Evolutionary conservation across 2,888 invertebrate genomes (phyloP), one percentile per base, ranked within the genome.

Genomic region (Himalopsyche anomala): DNA sequence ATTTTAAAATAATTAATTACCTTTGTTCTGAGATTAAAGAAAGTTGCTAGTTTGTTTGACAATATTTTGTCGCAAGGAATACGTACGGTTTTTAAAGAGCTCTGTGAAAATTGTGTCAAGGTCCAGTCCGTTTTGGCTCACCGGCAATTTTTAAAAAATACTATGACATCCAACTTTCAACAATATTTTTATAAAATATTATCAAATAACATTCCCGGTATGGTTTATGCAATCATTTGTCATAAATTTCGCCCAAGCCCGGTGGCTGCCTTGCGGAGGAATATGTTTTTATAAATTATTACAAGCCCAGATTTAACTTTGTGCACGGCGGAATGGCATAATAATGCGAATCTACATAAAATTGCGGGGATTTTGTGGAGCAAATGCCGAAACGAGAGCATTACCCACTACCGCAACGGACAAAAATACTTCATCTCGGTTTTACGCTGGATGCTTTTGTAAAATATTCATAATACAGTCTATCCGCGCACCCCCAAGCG

Each of bases 261-360:
- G 11, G 19, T 62, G 62, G 62, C 19, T 62, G 62, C 8, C 62
- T 62, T 3, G 28, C 19, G 9, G 62, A 62, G 62, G 28, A 62
- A 62, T 62, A 62, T 62, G 62, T 62, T 62, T 62, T 62, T 62
- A 62, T 62, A 62, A 62, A 62, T 62, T 62, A 62, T 62, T 62
- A 62, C 62, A 62, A 62, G 8, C 62, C 62, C 62, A 62, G 62
- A 62, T 62, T 62, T 62, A 62, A 62, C 62, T 62, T 62, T 19
- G 62, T 62, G 62, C 62, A 19, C 62, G 62, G 19, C 19, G 62
- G 62, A 19, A 62, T 19, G 62, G 62, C 19, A 62, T 62, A 62
- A 62, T 62, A 62, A 62, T 62, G 62, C 19, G 62, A 62, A 62
- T 62, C 19, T 62, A n/a, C 62, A 62, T 62, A 62, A 62, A 62